Conservation (phyloP, 2,888 invertebrate genomes). For the Pegoplata infirma region DNA sequence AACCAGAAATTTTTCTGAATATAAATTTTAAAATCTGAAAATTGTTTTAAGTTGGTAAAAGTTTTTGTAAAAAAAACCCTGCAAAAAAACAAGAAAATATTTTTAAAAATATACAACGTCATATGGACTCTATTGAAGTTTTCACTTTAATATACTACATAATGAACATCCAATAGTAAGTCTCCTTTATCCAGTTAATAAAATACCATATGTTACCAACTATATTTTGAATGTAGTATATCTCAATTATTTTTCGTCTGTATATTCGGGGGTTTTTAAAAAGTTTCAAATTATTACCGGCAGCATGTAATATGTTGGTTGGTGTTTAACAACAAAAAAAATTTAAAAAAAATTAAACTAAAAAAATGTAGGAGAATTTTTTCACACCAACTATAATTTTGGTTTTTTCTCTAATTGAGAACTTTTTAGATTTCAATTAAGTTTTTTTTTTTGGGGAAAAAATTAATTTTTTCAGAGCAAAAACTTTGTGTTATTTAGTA, state of each 20-base stretch:
- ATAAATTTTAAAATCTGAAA: too few relatives aligned
- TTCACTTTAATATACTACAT: too few relatives aligned
- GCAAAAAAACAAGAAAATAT: too few relatives aligned
- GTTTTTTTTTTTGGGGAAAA: not conserved
- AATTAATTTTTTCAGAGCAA: conserved; percentile 33
- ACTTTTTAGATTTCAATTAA: conserved; percentile 57
- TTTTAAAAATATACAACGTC: too few relatives aligned
- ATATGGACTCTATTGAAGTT: too few relatives aligned
- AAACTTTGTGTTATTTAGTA: conserved; percentile 3
- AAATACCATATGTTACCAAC: conserved; percentile 1
- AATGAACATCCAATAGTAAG: too few relatives aligned
- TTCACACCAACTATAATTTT: conserved; percentile 53
- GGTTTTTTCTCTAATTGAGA: conserved; percentile 48
- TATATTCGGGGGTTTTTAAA: not conserved
- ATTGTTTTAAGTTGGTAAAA: too few relatives aligned
- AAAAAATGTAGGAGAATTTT: conserved; percentile 14
- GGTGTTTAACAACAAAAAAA: not conserved
- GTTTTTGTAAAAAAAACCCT: too few relatives aligned
- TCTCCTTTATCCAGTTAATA: not conserved
- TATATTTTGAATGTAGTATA: too few relatives aligned
- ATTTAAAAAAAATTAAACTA: conserved; percentile 5
- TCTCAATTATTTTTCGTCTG: not conserved
- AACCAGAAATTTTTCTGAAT: too few relatives aligned
- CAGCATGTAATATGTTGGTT: conserved; percentile 50
- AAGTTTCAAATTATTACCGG: conserved; percentile 36